Evolutionary conservation across 2,113 vertebrate species (phyloP).

Genomic region (Echinops telfairi): DNA sequence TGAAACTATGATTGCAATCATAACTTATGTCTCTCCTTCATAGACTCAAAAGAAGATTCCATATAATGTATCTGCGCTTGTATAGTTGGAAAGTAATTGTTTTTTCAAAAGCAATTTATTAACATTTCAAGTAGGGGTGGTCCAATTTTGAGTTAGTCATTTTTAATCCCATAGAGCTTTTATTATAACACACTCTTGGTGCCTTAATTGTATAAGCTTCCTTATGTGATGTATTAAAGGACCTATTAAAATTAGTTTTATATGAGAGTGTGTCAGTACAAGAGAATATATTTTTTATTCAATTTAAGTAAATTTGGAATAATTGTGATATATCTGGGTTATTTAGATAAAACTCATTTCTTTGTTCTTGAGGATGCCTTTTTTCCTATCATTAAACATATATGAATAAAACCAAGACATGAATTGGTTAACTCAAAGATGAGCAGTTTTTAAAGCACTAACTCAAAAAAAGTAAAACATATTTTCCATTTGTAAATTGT

Average conservation of each 20-base stretch:
- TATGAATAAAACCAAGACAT: too few relatives aligned
- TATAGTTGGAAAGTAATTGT: conserved; percentile 47
- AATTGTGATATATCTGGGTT: conserved; percentile 21
- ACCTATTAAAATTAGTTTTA: conserved; percentile 48
- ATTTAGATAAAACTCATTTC: neutral
- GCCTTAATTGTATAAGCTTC: neutral
- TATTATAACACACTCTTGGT: conserved; percentile 11
- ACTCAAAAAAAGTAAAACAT: too few relatives aligned
- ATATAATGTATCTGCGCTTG: neutral
- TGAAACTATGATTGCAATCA: conserved; percentile 27
- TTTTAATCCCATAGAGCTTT: conserved; percentile 44
- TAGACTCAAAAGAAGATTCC: neutral
- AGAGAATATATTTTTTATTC: neutral
- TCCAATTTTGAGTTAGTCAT: conserved; percentile 51
- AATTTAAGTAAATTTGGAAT: conserved; percentile 10
- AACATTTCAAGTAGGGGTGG: conserved; percentile 23
- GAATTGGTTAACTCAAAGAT: too few relatives aligned
- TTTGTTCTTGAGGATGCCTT: too few relatives aligned
- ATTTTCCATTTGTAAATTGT: too few relatives aligned
- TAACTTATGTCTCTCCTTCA: conserved; percentile 26
- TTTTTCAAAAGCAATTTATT: conserved; percentile 65
- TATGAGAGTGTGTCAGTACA: conserved; percentile 1
- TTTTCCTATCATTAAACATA: too few relatives aligned
- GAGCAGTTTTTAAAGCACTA: too few relatives aligned
- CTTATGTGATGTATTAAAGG: conserved; percentile 51